These are phyloP conservation scores for Thysanoteuthis rhombus DNA, from an alignment of 2,888 invertebrate genomes.

Conservation along the genomic window DNA sequence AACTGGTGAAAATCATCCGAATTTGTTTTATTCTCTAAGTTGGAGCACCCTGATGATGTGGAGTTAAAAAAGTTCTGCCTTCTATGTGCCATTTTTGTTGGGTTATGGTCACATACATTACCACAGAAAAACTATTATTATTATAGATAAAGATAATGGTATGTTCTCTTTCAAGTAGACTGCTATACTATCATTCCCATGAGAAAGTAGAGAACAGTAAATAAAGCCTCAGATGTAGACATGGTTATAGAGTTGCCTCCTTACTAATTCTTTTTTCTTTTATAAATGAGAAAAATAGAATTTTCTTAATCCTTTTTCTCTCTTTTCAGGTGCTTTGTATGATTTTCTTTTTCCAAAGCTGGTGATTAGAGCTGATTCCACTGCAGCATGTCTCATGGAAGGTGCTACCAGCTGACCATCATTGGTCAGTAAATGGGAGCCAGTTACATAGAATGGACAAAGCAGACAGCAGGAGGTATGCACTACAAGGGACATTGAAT, in stretches of 20 bases:
- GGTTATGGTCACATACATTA: no score
- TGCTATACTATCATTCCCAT: no score
- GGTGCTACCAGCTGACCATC: not conserved
- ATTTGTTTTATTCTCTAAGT: no score
- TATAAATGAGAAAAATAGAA: not conserved
- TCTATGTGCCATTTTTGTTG: no score
- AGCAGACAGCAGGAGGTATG: constrained; percentile 12
- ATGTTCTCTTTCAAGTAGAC: no score
- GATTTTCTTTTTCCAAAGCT: not conserved
- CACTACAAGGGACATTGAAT: not conserved
- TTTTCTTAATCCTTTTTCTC: not conserved
- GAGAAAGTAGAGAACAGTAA: no score
- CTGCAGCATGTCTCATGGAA: not conserved
- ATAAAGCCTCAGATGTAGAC: no score
- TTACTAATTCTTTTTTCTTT: not conserved
- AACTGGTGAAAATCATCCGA: no score
- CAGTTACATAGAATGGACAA: not conserved
- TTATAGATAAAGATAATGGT: no score
- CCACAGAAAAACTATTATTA: no score
- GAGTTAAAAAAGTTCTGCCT: no score
- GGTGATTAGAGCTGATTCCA: not conserved
- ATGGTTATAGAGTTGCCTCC: not conserved
- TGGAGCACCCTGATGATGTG: no score
- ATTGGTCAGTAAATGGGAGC: not conserved
- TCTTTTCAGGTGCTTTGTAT: not conserved